Conservation (phyloP, 1,140 invertebrate genomes). For the Latrodectus geometricus region DNA sequence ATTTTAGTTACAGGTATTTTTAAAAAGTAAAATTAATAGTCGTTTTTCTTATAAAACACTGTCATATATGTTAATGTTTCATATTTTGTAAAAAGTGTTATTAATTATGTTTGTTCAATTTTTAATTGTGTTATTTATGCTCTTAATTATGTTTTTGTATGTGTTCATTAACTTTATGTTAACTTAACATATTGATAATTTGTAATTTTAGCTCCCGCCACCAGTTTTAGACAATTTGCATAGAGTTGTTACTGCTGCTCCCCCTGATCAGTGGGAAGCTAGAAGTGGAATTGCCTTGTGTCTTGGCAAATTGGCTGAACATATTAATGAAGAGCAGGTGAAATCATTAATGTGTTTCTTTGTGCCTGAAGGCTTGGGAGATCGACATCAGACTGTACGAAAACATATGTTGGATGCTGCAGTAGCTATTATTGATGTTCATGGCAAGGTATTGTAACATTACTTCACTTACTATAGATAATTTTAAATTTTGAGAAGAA, state of each 20-base stretch:
- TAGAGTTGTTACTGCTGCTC: conserved; percentile 83
- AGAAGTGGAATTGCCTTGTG: conserved; percentile 88
- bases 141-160: too few relatives aligned
- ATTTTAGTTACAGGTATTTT: too few relatives aligned
- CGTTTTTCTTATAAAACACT: too few relatives aligned
- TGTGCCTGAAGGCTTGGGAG: conserved; percentile 87
- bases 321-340: conserved; percentile 78
- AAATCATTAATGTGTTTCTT: conserved; percentile 80
- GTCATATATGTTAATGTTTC: too few relatives aligned
- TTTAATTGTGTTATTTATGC: too few relatives aligned
- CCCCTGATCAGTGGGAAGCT: conserved; percentile 84
- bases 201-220: conserved; percentile 81
- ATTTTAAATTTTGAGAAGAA: too few relatives aligned
- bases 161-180: background rate
- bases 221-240: conserved; percentile 92
- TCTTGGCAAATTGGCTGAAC: conserved; percentile 79
- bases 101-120: too few relatives aligned
- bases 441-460: conserved; percentile 74
- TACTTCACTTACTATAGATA: too few relatives aligned
- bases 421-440: conserved; percentile 88
- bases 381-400: conserved; percentile 84
- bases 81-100: too few relatives aligned
- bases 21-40: too few relatives aligned
- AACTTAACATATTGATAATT: conserved; percentile 9
- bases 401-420: conserved; percentile 93